These are phyloP conservation scores for Lagria hirta DNA, from an alignment of 2,888 invertebrate species.

Conservation along the genomic window DNA sequence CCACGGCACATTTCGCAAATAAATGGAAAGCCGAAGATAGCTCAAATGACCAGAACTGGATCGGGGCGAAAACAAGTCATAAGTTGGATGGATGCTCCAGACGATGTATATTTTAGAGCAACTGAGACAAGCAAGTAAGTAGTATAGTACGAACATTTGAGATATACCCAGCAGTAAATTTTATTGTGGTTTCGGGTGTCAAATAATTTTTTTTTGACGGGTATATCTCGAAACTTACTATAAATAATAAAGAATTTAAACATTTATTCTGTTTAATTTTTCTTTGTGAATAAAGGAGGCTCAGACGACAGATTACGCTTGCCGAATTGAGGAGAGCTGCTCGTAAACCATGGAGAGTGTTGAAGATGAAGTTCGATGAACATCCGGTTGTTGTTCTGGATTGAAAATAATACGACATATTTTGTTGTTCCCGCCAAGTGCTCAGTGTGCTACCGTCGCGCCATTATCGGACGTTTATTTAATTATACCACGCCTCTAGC, in stretches of 20 bases:
- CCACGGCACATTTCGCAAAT: slow-evolving; percentile 72
- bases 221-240: no score
- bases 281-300: slow-evolving; percentile 65
- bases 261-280: slow-evolving; percentile 5
- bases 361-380: slow-evolving; percentile 56
- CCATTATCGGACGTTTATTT: slow-evolving; percentile 23
- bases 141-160: no score
- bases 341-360: slow-evolving; percentile 78
- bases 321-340: slow-evolving; percentile 81
- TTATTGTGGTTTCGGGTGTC: neutral
- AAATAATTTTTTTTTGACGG: no score
- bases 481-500: slow-evolving; percentile 39
- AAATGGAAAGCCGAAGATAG: slow-evolving; percentile 81
- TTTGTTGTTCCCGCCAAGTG: slow-evolving; percentile 40
- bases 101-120: slow-evolving; percentile 94
- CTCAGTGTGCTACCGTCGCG: slow-evolving; percentile 46
- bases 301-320: slow-evolving; percentile 77
- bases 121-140: slow-evolving; percentile 83
- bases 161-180: no score
- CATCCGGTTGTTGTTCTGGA: slow-evolving; percentile 73
- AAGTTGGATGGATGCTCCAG: slow-evolving; percentile 98
- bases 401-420: slow-evolving; percentile 58
- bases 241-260: no score
- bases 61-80: slow-evolving; percentile 86
- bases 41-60: slow-evolving; percentile 75